Evolutionary conservation across 2,797 vertebrate genomes (phyloP).

Genomic region (Poecilia gillii): DNA sequence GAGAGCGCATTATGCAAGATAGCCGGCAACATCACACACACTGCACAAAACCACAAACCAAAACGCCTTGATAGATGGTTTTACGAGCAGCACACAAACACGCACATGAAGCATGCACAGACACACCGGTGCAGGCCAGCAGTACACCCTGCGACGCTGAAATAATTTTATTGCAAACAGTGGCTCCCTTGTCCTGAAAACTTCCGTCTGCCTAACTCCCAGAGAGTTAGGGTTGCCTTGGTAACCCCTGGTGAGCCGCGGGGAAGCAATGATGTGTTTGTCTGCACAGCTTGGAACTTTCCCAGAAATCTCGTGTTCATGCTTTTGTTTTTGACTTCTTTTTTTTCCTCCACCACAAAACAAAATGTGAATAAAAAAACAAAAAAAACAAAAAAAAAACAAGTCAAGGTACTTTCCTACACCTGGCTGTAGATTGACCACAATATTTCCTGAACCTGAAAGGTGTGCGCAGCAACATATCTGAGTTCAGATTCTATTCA

Average conservation of each 20-base stretch:
- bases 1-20: conserved; percentile 65
- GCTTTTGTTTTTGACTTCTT: conserved; percentile 22
- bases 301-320: conserved; percentile 47
- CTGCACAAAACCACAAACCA: conserved; percentile 53
- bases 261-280: conserved; percentile 52
- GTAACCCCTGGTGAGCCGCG: conserved; percentile 63
- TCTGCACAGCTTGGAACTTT: conserved; percentile 59
- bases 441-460: neutral
- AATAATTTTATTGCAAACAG: conserved; percentile 55
- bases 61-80: conserved; percentile 27
- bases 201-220: conserved; percentile 51
- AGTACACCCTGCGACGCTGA: conserved; percentile 30
- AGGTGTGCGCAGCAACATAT: conserved; percentile 23
- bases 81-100: conserved; percentile 3
- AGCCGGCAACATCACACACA: conserved; percentile 29
- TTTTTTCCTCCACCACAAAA: neutral
- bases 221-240: conserved; percentile 68
- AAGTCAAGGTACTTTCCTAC: neutral
- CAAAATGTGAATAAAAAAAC: conserved; percentile 4
- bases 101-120: conserved; percentile 5
- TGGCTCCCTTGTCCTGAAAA: conserved; percentile 38
- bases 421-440: neutral
- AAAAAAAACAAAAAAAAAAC: conserved; percentile 4
- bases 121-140: conserved; percentile 5
- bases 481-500: conserved; percentile 37